Base-by-base conservation (phyloP, 1,140 invertebrate species). In the Musca domestica region DNA sequence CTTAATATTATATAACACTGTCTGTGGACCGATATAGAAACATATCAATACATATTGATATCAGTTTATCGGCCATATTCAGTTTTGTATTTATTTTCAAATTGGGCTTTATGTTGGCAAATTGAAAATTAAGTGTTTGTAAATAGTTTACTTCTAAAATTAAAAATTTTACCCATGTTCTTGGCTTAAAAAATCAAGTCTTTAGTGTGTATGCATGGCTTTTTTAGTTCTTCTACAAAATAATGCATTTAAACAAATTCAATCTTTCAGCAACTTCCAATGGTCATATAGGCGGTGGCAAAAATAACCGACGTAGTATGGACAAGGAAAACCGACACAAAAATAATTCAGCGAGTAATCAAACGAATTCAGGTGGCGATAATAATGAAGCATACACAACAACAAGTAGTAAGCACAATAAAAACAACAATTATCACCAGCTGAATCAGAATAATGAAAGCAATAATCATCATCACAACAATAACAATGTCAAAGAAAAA, bases 301-400 rank as follows among this genome's bases (percentile, higher is more conserved):
- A 76, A 71, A 76, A 75, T 70, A 72, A 81, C 68, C 75, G 78
- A 47, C 77, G 80, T 65, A 80, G 79, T 67, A 69, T 76, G 69
- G 77, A 81, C 69, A 81, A 81, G 71, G 80, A 81, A 25, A 79
- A 77, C 27, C 77, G 76, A 63, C 58, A 69, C 34, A 73, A 74
- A 54, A 46, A 30, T 27, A 61, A 51, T 56, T 64, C 61, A 65
- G 25, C 22, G 15, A 63, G 12, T 41, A 69, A 48, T 49, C 30
- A 48, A 23, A 69, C 12, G 25, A 65, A 65, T 63, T 23, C n/a
- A 10, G 52, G 41, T 12, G 61, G 27, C 64, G 34, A 14, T 34
- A 49, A 52, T 52, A 54, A 66, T 63, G 56, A 64, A 46, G 41
- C 27, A 66, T 52, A 30, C 30, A 66, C 54, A 54, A 49, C 34